Base-by-base conservation (phyloP, 1,140 invertebrate genomes). In the Lasioglossum baleicum region DNA sequence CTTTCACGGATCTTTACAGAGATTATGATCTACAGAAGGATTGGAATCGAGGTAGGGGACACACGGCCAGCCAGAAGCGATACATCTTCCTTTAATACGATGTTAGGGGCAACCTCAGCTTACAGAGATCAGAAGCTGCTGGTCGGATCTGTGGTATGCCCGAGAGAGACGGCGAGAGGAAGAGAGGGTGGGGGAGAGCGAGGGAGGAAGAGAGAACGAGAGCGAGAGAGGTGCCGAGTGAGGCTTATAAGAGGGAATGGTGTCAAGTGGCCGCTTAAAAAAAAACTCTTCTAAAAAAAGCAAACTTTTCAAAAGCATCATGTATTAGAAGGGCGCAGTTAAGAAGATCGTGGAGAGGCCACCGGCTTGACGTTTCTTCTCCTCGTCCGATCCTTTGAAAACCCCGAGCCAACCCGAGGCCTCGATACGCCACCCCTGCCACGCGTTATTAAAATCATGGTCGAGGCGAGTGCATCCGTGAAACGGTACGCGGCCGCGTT, bases 281-380 rank as follows among this genome's bases (percentile, higher is more conserved):
- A 35, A 69, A 77, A 71, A 71, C 75, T 71, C 42, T 51, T 77
- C 75, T 77, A 77, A 77, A 77, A 77, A 71, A 77, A 77, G 75
- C 75, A 77, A 77, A 77, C 75, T 77, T 77, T 64, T 77, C 67
- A 77, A 63, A 71, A 77, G 75, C 75, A 77, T 77, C 75, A 42
- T 71, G 58, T 77, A 77, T 77, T 71, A 77, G 75, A 60, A 71
- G 67, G 70, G 75, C 22, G 44, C 35, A 77, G 75, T 77, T 77
- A 77, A 77, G 75, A 63, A 71, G 58, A 71, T 77, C 63, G 74
- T 77, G 44, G 60, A 77, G 75, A n/a, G 56, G n/a, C 20, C 68
- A 51, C 75, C 67, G n/a, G 4, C 64, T 66, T 35, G n/a, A 66
- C 73, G 72, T 64, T 74, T 65, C 35, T 53, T 48, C 58, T 51